phyloP scores from a whole-genome alignment of 2,113 vertebrate species.

The Eurystomus gularis region DNA sequence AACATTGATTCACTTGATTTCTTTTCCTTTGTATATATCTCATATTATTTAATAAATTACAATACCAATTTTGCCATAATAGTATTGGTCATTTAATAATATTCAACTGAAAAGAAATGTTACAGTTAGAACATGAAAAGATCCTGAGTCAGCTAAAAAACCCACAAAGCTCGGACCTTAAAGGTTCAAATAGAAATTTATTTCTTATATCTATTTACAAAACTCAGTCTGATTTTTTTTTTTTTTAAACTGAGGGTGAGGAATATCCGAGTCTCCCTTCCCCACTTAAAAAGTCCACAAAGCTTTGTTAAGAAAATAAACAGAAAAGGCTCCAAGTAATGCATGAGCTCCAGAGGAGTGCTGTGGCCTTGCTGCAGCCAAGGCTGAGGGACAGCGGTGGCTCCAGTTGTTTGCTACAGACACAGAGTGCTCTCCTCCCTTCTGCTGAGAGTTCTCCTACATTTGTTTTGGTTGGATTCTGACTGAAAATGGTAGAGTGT shows the following conservation, averaged over 20 bases:
- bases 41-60: neutral
- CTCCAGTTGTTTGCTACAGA: neutral
- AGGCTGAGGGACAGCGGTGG: neutral
- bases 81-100: neutral
- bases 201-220: neutral
- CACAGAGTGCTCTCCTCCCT: neutral
- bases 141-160: neutral
- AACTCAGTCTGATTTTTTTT: neutral
- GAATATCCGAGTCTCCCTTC: neutral
- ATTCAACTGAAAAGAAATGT: neutral
- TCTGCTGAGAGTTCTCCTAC: neutral
- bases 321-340: neutral
- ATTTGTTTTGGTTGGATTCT: slow-evolving; percentile 16
- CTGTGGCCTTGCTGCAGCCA: neutral
- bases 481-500: neutral
- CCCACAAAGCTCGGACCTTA: neutral
- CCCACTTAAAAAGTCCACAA: neutral
- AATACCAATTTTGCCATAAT: neutral
- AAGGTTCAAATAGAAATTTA: neutral
- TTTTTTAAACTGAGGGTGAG: neutral
- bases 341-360: neutral
- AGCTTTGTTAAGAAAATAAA: slow-evolving; percentile 35
- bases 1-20: neutral
- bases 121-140: neutral
- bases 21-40: neutral